Conservation (phyloP, 2,888 invertebrate genomes). For the Drosophila borealis region DNA sequence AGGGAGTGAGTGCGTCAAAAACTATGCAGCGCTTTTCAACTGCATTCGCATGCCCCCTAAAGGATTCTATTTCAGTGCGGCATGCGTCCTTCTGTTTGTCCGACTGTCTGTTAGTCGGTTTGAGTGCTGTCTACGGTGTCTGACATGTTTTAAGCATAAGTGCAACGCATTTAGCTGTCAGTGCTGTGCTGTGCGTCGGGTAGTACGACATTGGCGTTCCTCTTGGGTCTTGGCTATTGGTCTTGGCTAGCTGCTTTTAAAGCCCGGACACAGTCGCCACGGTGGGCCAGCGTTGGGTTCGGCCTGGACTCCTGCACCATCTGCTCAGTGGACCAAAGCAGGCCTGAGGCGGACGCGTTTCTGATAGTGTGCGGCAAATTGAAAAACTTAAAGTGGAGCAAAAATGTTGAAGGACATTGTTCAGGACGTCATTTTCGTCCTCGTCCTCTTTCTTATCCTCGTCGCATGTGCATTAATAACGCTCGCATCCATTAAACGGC, state of each 20-base stretch:
- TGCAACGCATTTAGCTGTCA: conserved; percentile 81
- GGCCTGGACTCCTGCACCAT: background rate
- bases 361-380: conserved; percentile 56
- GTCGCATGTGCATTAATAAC: conserved; percentile 67
- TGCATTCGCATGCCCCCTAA: conserved; percentile 14
- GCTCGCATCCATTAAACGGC: conserved; percentile 64
- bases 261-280: conserved; percentile 23
- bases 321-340: conserved; percentile 50
- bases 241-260: conserved; percentile 69
- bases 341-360: conserved; percentile 20
- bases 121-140: conserved; percentile 74
- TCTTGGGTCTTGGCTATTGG: conserved; percentile 30
- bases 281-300: too few relatives aligned
- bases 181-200: conserved; percentile 39
- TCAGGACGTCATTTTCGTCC: conserved; percentile 20
- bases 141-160: conserved; percentile 80
- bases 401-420: conserved; percentile 56
- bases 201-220: conserved; percentile 23
- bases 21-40: conserved; percentile 42
- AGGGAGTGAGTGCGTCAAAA: conserved; percentile 18
- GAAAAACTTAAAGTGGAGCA: conserved; percentile 65
- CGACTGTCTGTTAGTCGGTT: conserved; percentile 33
- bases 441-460: background rate
- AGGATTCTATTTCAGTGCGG: conserved; percentile 29
- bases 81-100: conserved; percentile 18